A percentile compares a stretch with the other conserved stretches of the same genome.
phyloP scores from a whole-genome alignment of 2,888 invertebrate genomes.

The Rhimphoctona megacephalus region DNA sequence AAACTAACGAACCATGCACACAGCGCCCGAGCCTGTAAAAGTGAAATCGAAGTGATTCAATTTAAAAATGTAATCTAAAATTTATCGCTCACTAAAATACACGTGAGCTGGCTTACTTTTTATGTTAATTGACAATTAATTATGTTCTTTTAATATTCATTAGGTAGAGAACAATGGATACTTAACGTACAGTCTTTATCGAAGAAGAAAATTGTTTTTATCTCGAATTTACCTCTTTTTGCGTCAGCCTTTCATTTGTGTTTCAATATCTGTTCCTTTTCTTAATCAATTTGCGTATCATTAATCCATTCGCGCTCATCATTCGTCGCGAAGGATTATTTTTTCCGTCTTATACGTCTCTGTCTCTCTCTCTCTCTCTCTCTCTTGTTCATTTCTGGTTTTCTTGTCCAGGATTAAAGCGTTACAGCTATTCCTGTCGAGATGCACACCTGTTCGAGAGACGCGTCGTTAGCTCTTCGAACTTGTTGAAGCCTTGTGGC shows the following conservation, averaged over 20 bases:
- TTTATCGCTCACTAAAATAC: not conserved
- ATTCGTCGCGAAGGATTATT: not conserved
- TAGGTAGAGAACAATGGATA: constrained; percentile 6
- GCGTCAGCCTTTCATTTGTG: not conserved
- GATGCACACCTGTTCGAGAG: constrained; percentile 64
- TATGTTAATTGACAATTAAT: constrained; percentile 6
- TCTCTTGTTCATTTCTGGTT: not conserved
- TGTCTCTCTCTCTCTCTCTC: not conserved
- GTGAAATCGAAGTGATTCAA: not conserved
- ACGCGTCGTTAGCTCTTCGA: constrained; percentile 42
- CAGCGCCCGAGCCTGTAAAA: not conserved
- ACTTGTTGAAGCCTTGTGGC: constrained; percentile 22
- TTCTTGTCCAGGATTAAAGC: constrained; percentile 51
- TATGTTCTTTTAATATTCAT: constrained; percentile 1
- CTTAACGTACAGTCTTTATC: not conserved
- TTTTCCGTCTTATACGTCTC: not conserved
- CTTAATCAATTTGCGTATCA: constrained; percentile 17
- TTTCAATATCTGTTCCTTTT: not conserved
- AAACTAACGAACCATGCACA: not conserved
- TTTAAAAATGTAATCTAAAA: not conserved
- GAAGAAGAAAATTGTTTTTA: not conserved
- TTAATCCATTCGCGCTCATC: not conserved
- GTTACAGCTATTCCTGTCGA: constrained; percentile 58
- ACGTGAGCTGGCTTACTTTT: constrained; percentile 2
- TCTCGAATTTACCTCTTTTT: not conserved